Conservation (phyloP, 2,888 invertebrate species). For the Thera britannica region DNA sequence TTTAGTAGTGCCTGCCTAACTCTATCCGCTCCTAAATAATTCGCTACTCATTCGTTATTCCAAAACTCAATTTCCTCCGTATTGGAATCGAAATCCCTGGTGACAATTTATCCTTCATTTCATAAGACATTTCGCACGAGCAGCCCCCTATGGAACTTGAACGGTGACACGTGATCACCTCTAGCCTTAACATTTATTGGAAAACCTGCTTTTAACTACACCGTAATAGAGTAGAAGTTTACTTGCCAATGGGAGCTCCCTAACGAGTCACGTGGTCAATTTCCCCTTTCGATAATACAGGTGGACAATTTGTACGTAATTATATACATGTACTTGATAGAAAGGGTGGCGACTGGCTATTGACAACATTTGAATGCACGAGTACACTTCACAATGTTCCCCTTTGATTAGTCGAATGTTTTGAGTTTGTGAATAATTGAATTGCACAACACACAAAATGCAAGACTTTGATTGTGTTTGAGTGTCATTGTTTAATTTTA, state of each 20-base stretch:
- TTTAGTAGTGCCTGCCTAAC: not conserved
- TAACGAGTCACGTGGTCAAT: constrained; percentile 63
- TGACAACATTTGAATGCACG: constrained; percentile 36
- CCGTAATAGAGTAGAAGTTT: constrained; percentile 40
- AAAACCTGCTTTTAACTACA: constrained; percentile 41
- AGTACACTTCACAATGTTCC: constrained; percentile 13
- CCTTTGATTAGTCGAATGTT: constrained; percentile 25
- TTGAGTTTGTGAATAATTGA: constrained; percentile 19
- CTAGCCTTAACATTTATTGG: constrained; percentile 24
- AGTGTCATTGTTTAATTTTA: constrained; percentile 19
- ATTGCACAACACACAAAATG: constrained; percentile 13
- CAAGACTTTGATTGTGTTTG: constrained; percentile 11
- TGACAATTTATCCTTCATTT: constrained; percentile 66
- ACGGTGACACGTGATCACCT: constrained; percentile 55
- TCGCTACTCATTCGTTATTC: constrained; percentile 28
- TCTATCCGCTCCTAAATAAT: constrained; percentile 26
- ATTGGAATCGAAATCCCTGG: constrained; percentile 51
- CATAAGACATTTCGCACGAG: constrained; percentile 67
- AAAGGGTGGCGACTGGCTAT: constrained; percentile 40
- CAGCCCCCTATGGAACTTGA: constrained; percentile 61
- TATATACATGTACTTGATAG: constrained; percentile 16
- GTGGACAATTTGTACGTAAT: constrained; percentile 34
- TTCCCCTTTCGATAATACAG: constrained; percentile 52
- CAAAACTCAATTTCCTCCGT: constrained; percentile 40
- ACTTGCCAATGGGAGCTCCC: constrained; percentile 24